Conservation (phyloP, 2,888 invertebrate genomes). For the Lamellibrachia columna region DNA sequence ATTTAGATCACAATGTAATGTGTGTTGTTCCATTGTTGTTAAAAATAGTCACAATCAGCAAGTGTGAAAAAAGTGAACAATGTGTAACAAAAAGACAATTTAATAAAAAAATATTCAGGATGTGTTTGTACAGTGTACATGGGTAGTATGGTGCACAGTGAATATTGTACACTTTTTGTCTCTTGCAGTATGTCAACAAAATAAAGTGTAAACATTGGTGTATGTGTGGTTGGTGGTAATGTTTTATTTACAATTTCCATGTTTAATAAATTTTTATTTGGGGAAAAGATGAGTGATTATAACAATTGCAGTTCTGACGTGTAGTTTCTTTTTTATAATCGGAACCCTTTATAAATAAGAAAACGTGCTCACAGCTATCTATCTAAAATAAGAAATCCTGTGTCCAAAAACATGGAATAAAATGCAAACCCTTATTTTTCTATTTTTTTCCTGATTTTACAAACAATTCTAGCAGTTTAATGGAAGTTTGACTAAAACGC, state of each 20-base stretch:
- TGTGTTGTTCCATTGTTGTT: neutral
- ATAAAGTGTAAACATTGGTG: neutral
- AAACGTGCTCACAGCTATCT: neutral
- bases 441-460: neutral
- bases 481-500: neutral
- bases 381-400: neutral
- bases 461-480: neutral
- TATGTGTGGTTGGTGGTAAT: neutral
- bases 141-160: neutral
- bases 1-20: neutral
- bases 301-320: neutral
- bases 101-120: neutral
- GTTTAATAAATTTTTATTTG: neutral
- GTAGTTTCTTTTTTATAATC: neutral
- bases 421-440: neutral
- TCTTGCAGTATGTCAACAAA: neutral
- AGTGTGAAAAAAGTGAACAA: neutral
- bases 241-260: conserved; percentile 7
- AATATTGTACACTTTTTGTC: neutral
- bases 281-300: neutral
- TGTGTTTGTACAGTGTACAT: neutral
- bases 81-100: neutral
- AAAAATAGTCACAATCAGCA: neutral
- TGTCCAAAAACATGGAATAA: neutral
- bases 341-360: neutral